Base-by-base conservation (phyloP, 1,140 invertebrate genomes). In the Cephus cinctus region DNA sequence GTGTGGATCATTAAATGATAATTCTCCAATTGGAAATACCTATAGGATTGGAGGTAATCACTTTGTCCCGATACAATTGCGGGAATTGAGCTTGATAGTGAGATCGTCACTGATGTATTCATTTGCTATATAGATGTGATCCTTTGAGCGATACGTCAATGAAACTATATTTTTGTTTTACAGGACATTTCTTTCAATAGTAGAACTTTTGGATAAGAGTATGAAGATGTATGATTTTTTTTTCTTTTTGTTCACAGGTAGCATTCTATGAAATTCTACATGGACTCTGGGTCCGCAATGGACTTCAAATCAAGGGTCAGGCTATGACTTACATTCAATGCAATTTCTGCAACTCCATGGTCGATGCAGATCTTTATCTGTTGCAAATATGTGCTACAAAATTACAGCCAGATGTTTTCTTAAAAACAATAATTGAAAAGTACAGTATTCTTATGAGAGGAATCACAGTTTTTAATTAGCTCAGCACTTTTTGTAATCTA, bases 271-370 rank as follows among this genome's bases (percentile, higher is more conserved):
- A 98, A 80, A 96, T 98, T 57, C 78, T 95, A 36, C 88, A 88
- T 58, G 92, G 91, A 9, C 83, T 97, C 60, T 98, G 96, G 96
- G 91, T 98, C 19, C 82, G 95, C 42, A 98, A 98, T 78, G 96
- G 96, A 1, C 79, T 97, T 1, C 96, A 98, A 80, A 98, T 98
- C 56, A 94, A 94, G 75, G 94, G 94, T 9, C 95, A 98, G 78
- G 94, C 95, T 4, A 98, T 98, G 93, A 98, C 96, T 14, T 98
- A 98, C 68, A 94, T 98, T 55, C 96, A 98, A 71, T 95, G 92
- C 49, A 96, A 98, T 77, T 98, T 98, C 77, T 97, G 94, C 77
- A 97, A 96, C 74, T 97, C 94, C 1, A 96, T 98, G 90, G 90
- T 96, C 0, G 96, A 98, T 77, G 90, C 95, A 60, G 96, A 98